A percentile compares a stretch with the other conserved stretches of the same genome.
Conservation (phyloP, 2,797 vertebrate genomes). For the Micrastur ruficollis region DNA sequence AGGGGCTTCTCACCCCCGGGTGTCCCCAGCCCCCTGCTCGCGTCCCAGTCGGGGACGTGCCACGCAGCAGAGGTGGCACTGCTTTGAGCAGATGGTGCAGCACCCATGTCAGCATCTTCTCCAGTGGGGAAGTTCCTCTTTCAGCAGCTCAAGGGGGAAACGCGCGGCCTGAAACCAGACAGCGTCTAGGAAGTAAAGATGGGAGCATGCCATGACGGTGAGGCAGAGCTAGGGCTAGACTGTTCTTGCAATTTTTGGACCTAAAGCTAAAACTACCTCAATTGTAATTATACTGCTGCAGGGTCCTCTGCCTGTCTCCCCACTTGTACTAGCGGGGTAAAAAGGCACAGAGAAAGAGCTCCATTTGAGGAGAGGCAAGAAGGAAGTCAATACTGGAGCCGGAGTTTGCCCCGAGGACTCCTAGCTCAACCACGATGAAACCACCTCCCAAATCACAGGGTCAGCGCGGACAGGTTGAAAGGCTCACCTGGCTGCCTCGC, state of each 20-base stretch:
- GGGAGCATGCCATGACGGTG: not conserved
- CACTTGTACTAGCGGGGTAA: not conserved
- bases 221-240: not conserved
- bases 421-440: not conserved
- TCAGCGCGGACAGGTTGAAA: not conserved
- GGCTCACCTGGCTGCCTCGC: constrained; percentile 74
- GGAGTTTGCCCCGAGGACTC: not conserved
- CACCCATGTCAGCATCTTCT: not conserved
- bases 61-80: not conserved
- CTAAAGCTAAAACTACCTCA: not conserved
- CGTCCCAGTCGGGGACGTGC: not conserved
- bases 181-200: not conserved
- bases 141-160: not conserved
- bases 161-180: fast-evolving
- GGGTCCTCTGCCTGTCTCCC: not conserved
- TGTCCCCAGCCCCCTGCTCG: not conserved
- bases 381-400: not conserved
- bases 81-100: not conserved
- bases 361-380: not conserved
- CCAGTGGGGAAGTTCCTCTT: not conserved
- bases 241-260: not conserved
- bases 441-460: not conserved
- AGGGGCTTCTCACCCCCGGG: not conserved
- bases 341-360: not conserved
- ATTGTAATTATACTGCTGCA: not conserved